Conservation (phyloP, 2,797 vertebrate genomes). For the Pangasius djambal region DNA sequence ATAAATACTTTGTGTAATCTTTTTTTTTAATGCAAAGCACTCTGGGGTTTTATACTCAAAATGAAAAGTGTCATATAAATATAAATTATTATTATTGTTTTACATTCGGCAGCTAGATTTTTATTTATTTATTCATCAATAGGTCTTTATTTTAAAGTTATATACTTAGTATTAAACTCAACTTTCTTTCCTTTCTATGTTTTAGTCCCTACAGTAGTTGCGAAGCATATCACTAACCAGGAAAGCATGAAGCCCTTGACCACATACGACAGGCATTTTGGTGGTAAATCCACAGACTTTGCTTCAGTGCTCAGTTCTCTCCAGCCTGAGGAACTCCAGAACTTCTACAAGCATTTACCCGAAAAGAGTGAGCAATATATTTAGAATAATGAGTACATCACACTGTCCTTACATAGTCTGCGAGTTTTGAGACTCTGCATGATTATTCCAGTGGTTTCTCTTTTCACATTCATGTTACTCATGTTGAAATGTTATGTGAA, state of each 20-base stretch:
- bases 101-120: background rate
- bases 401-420: background rate
- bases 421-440: background rate
- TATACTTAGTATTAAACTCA: background rate
- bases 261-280: constrained; percentile 74
- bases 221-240: constrained; percentile 67
- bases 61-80: too few relatives aligned
- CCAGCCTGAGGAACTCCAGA: constrained; percentile 65
- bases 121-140: background rate
- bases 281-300: constrained; percentile 61
- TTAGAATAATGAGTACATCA: background rate
- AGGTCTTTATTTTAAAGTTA: background rate
- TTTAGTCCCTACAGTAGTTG: constrained; percentile 75
- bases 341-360: constrained; percentile 65
- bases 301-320: constrained; percentile 66
- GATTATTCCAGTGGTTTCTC: background rate
- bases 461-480: background rate
- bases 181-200: constrained; percentile 26
- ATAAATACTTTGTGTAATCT: background rate
- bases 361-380: constrained; percentile 66
- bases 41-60: too few relatives aligned
- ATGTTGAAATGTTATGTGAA: background rate
- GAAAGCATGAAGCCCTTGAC: constrained; percentile 67
- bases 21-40: background rate
- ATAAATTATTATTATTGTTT: background rate